phyloP scores from a whole-genome alignment of 2,888 invertebrate genomes.

The Nowickia ferox region DNA sequence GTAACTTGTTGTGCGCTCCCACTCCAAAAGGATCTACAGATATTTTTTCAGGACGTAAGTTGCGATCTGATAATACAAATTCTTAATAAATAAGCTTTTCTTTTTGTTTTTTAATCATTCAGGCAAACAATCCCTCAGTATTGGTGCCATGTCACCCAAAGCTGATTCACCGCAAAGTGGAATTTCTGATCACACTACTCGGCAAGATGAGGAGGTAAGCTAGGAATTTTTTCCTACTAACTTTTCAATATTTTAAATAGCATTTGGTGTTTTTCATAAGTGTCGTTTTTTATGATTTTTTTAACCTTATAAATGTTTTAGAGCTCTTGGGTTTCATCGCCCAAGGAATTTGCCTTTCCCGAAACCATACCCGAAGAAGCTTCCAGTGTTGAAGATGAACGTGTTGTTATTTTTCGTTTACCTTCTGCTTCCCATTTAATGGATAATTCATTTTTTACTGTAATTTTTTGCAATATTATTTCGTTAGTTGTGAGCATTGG shows the following conservation, averaged over 20 bases:
- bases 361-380: slow-evolving; percentile 97
- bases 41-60: slow-evolving; percentile 91
- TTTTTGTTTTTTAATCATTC: neutral
- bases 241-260: slow-evolving; percentile 16
- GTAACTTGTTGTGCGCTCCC: slow-evolving; percentile 86
- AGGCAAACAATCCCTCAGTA: slow-evolving; percentile 80
- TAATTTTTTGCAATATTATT: slow-evolving; percentile 77
- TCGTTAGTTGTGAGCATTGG: neutral
- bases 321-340: slow-evolving; percentile 91
- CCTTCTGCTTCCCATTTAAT: slow-evolving; percentile 90
- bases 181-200: slow-evolving; percentile 79
- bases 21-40: slow-evolving; percentile 86
- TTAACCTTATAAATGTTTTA: slow-evolving; percentile 77
- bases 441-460: slow-evolving; percentile 92
- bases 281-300: slow-evolving; percentile 43
- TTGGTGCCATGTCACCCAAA: slow-evolving; percentile 80
- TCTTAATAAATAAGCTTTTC: neutral
- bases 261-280: slow-evolving; percentile 57
- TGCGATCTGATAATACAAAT: neutral
- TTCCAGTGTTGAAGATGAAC: slow-evolving; percentile 95
- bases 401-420: slow-evolving; percentile 93
- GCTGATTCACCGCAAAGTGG: slow-evolving; percentile 82
- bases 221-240: neutral
- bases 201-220: slow-evolving; percentile 82
- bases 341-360: slow-evolving; percentile 94